A percentile compares a stretch with the other conserved stretches of the same genome.
These are phyloP conservation scores for Saccostrea cuccullata DNA, from an alignment of 1,140 invertebrate species.

Conservation along the genomic window DNA sequence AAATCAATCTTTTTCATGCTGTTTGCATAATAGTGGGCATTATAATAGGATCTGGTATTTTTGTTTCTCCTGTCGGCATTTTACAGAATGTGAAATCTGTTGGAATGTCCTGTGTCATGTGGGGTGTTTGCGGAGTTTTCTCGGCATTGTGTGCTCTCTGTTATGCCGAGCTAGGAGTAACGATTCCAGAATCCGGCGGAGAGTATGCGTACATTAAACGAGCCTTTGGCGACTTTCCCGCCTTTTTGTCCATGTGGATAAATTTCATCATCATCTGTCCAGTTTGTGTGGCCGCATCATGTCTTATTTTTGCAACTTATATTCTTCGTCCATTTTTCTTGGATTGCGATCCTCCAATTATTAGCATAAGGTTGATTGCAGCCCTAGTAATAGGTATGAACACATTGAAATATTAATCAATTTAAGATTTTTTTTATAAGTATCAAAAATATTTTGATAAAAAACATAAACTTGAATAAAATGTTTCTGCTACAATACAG, in stretches of 20 bases:
- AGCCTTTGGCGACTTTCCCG: conserved; percentile 87
- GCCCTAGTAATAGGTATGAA: conserved; percentile 71
- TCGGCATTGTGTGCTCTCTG: conserved; percentile 90
- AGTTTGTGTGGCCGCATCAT: conserved; percentile 96
- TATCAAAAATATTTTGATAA: too few relatives aligned
- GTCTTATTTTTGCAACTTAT: conserved; percentile 96
- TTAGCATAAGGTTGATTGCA: conserved; percentile 65
- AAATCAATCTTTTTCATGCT: conserved; percentile 72
- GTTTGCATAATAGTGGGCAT: conserved; percentile 77
- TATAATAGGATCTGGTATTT: conserved; percentile 90
- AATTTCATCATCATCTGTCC: conserved; percentile 83
- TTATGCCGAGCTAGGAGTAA: conserved; percentile 96
- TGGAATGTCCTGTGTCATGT: conserved; percentile 88
- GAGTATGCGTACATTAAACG: conserved; percentile 97
- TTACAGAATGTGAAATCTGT: conserved; percentile 89
- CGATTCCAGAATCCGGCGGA: conserved; percentile 95
- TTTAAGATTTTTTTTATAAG: too few relatives aligned
- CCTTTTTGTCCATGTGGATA: conserved; percentile 97
- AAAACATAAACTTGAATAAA: too few relatives aligned
- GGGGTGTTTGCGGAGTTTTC: conserved; percentile 88
- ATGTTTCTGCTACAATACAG: too few relatives aligned
- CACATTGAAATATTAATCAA: too few relatives aligned
- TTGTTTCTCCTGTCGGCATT: conserved; percentile 96
- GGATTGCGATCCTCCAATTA: conserved; percentile 68
- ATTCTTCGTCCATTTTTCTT: conserved; percentile 92